Percentiles rank a stretch among this genome's conserved stretches.
These are phyloP conservation scores for Gambusia affinis DNA, from an alignment of 2,113 vertebrate species.

Conservation along the genomic window DNA sequence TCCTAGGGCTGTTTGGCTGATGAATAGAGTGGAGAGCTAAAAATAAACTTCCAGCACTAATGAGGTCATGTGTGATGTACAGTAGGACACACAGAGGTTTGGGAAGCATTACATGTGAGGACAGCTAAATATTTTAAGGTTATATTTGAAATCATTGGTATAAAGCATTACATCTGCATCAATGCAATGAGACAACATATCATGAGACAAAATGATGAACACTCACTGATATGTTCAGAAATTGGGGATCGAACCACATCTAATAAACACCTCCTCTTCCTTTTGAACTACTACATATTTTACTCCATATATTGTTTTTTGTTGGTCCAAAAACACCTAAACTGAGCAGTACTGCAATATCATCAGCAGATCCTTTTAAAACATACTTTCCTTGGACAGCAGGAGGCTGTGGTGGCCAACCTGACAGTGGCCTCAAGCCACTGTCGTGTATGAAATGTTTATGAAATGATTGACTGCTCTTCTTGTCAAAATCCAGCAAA, in stretches of 20 bases:
- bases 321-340: no score
- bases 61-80: constrained; percentile 78
- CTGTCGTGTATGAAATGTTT: not conserved
- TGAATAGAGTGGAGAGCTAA: constrained; percentile 67
- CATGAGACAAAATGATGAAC: not conserved
- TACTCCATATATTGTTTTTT: no score
- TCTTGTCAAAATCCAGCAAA: not conserved
- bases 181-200: not conserved
- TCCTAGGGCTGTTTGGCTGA: constrained; percentile 58
- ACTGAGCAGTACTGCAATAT: no score
- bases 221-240: not conserved
- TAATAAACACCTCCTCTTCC: not conserved
- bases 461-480: not conserved
- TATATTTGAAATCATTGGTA: not conserved
- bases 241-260: not conserved
- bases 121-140: constrained; percentile 10
- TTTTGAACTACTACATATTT: no score
- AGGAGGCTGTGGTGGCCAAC: not conserved
- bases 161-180: not conserved
- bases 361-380: not conserved
- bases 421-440: not conserved
- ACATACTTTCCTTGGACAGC: not conserved
- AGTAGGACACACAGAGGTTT: constrained; percentile 51
- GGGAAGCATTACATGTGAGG: not conserved
- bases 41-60: constrained; percentile 71